Conservation (phyloP, 2,888 invertebrate species). For the Andrena minutula region DNA sequence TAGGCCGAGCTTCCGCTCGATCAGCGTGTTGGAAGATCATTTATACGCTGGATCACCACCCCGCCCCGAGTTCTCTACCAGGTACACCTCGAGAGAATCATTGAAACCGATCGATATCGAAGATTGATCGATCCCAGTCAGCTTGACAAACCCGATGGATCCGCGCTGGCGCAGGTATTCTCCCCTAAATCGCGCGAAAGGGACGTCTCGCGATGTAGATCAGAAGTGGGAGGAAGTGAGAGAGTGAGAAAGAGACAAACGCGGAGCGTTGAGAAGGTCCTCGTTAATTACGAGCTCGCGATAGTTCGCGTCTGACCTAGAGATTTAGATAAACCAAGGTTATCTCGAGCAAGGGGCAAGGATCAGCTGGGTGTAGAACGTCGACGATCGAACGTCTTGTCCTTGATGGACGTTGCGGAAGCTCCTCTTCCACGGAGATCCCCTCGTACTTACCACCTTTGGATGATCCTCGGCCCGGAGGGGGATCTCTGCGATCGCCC, state of each 20-base stretch:
- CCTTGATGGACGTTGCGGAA: conserved; percentile 42
- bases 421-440: conserved; percentile 14
- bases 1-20: not conserved
- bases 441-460: conserved; percentile 46
- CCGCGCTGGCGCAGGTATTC: too few relatives aligned
- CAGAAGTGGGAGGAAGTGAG: not conserved
- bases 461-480: conserved; percentile 38
- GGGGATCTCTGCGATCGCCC: not conserved
- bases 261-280: not conserved
- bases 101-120: not conserved
- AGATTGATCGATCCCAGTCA: not conserved
- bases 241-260: not conserved
- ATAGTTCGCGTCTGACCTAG: conserved; percentile 36
- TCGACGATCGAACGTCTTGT: conserved; percentile 52
- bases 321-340: conserved; percentile 42
- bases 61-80: not conserved
- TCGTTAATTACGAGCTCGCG: conserved; percentile 27
- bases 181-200: too few relatives aligned
- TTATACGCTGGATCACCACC: not conserved
- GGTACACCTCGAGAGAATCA: not conserved
- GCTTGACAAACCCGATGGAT: too few relatives aligned
- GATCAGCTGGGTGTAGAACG: conserved; percentile 29
- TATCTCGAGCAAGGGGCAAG: conserved; percentile 37
- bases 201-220: too few relatives aligned
- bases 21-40: not conserved